Conservation (phyloP, 2,113 vertebrate species). For the Dinomys branickii region DNA sequence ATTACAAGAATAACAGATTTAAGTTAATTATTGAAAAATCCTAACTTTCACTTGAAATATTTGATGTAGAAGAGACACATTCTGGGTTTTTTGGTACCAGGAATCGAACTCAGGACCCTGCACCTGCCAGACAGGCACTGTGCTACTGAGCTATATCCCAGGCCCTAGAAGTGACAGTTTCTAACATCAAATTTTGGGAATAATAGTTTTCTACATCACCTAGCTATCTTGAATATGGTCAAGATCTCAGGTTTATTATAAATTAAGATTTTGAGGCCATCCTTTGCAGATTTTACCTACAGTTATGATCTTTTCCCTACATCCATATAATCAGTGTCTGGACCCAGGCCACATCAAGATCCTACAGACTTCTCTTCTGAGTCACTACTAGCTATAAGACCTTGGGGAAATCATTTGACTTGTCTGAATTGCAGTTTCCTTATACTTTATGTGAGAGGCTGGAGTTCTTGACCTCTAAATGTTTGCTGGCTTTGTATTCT, state of each 20-base stretch:
- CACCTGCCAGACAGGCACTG: no score
- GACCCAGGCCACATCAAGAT: not conserved
- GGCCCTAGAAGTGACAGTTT: constrained; percentile 25
- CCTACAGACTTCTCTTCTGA: not conserved
- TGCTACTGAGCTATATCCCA: no score
- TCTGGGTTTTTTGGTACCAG: no score
- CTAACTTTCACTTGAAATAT: constrained; percentile 9
- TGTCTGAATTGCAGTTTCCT: not conserved
- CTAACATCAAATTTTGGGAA: constrained; percentile 35
- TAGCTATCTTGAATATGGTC: constrained; percentile 36
- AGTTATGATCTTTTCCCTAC: not conserved
- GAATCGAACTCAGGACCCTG: no score
- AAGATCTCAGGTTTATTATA: not conserved
- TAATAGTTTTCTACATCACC: not conserved
- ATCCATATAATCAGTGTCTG: not conserved
- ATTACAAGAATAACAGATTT: not conserved
- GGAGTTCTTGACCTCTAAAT: constrained; percentile 1
- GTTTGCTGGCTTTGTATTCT: not conserved
- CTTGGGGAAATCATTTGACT: constrained; percentile 16
- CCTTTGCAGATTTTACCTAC: constrained; percentile 7
- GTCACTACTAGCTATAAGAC: not conserved
- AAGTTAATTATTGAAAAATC: constrained; percentile 20
- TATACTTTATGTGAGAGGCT: not conserved
- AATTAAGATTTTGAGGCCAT: constrained; percentile 2
- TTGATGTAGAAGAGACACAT: constrained; percentile 24